phyloP scores from a whole-genome alignment of 1,140 invertebrate genomes.

The Brachionus asplanchnoidis region DNA sequence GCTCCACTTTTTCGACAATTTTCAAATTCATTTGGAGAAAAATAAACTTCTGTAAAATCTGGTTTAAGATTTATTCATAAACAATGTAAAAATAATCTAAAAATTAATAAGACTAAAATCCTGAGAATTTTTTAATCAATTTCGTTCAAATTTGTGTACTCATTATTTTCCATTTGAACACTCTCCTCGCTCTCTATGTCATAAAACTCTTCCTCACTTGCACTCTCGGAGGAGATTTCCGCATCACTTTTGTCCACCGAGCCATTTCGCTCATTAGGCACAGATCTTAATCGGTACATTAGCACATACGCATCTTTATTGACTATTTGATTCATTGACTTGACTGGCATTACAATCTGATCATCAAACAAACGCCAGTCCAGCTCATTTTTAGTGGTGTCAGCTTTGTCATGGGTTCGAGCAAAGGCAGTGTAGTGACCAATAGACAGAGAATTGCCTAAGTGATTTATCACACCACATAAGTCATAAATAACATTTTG shows the following conservation, averaged over 20 bases:
- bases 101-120: not conserved
- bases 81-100: not conserved
- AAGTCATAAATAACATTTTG: constrained; percentile 7
- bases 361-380: constrained; percentile 34
- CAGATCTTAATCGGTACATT: constrained; percentile 1
- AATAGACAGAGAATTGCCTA: not conserved
- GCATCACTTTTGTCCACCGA: not conserved
- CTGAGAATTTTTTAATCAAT: constrained; percentile 12
- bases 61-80: not conserved
- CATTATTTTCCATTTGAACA: constrained; percentile 1
- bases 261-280: not conserved
- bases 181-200: constrained; percentile 36
- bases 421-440: constrained; percentile 38
- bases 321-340: not conserved
- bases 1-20: no score
- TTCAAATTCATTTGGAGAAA: no score
- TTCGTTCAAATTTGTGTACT: constrained; percentile 40
- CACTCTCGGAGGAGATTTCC: not conserved
- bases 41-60: no score
- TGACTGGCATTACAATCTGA: not conserved
- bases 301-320: constrained; percentile 15
- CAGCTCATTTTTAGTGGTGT: not conserved
- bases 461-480: constrained; percentile 37
- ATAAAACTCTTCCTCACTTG: constrained; percentile 7
- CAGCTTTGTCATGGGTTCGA: not conserved